These are phyloP conservation scores for Lacanobia oleracea DNA, from an alignment of 2,888 invertebrate species.

Conservation along the genomic window DNA sequence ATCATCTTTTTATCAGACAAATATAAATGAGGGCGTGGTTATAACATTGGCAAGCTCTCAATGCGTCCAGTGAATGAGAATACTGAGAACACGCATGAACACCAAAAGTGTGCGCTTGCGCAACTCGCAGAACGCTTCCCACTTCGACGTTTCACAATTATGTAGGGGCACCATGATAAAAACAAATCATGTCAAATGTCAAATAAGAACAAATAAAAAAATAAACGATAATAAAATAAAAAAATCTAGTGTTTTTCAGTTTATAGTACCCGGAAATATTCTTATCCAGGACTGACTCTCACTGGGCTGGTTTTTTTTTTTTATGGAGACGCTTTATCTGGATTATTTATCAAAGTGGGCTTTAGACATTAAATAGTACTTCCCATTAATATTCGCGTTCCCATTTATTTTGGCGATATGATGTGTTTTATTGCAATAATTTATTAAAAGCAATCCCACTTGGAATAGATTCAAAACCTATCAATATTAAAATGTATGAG, in stretches of 20 bases:
- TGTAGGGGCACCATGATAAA: constrained; percentile 44
- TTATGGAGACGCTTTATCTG: not conserved
- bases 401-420: constrained; percentile 20
- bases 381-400: constrained; percentile 4
- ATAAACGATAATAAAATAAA: too few relatives aligned
- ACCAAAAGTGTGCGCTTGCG: constrained; percentile 59
- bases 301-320: not conserved
- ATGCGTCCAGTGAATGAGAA: constrained; percentile 49
- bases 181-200: too few relatives aligned
- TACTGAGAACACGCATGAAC: constrained; percentile 48
- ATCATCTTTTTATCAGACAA: too few relatives aligned
- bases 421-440: constrained; percentile 26
- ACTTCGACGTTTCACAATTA: constrained; percentile 69
- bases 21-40: not conserved
- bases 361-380: not conserved
- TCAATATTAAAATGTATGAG: constrained; percentile 16
- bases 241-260: too few relatives aligned
- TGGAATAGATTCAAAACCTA: constrained; percentile 47
- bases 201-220: too few relatives aligned
- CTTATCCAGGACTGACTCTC: too few relatives aligned
- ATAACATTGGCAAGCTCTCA: constrained; percentile 46
- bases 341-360: not conserved
- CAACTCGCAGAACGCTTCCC: constrained; percentile 59
- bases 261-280: too few relatives aligned
- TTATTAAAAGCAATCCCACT: constrained; percentile 24